Percentiles rank a stretch among this genome's conserved stretches.
Conservation (phyloP, 2,797 vertebrate species). For the Pseudopleuronectes americanus region DNA sequence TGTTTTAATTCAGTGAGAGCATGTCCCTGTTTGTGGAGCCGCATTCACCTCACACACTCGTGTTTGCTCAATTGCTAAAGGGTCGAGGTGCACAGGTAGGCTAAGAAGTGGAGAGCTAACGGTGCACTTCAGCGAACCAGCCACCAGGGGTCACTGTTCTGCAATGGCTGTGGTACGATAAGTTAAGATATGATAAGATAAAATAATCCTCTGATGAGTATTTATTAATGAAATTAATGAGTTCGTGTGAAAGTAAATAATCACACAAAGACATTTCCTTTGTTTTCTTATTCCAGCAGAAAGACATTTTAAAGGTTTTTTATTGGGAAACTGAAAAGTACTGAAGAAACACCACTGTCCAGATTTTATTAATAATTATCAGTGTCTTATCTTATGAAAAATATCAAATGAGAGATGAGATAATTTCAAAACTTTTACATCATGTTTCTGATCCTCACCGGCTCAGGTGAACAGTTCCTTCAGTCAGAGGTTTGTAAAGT, state of each 20-base stretch:
- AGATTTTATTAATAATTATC: conserved; percentile 7
- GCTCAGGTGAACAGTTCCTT: conserved; percentile 58
- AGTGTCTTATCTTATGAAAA: conserved; percentile 7
- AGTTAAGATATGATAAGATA: too few species aligned
- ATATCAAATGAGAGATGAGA: conserved; percentile 1
- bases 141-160: conserved; percentile 61
- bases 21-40: conserved; percentile 27
- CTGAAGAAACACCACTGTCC: background rate
- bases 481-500: conserved; percentile 36
- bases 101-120: conserved; percentile 56
- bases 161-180: conserved; percentile 3
- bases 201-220: background rate
- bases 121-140: conserved; percentile 26
- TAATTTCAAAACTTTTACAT: conserved; percentile 12
- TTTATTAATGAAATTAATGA: conserved; percentile 3
- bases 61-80: conserved; percentile 63
- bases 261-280: conserved; percentile 28
- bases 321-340: conserved; percentile 19
- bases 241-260: conserved; percentile 29
- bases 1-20: conserved; percentile 58
- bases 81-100: conserved; percentile 60
- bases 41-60: conserved; percentile 41
- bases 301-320: conserved; percentile 26
- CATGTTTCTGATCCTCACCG: conserved; percentile 36
- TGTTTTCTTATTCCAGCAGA: conserved; percentile 13